Evolutionary conservation across 1,140 invertebrate genomes (phyloP), one percentile per base, ranked within the genome.

Genomic region (Phortica variegata): DNA sequence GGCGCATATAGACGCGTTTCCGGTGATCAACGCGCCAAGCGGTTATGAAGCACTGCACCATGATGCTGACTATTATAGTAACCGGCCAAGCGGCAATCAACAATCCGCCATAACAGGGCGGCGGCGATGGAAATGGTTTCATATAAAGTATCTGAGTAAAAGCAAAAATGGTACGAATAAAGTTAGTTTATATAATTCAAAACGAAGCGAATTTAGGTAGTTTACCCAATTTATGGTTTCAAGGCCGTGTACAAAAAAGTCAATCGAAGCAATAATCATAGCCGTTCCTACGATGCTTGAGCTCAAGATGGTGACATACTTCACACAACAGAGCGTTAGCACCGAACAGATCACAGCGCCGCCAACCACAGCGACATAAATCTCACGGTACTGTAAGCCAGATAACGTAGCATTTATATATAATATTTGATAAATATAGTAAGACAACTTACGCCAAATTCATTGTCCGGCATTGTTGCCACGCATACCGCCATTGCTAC

Each of bases 11-110:
- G 36, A 68, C 54, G 5, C 66, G 60, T 32, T 73, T 73, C 16
- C 69, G 59, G 46, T 76, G 73, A 52, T 76, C 73, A 15, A 76
- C 65, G 0, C 73, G 70, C 73, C 73, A 76, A 43, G 66, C 73
- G 1, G 73, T 76, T 1, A 76, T 76, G 33, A 76, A 76, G 41
- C 73, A 73, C 47, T 76, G 73, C 31, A 76, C 68, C 70, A 76
- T 75, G 4, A 76, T 58, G 51, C 73, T 72, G 13, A 76, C 65
- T 12, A 76, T 66, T 33, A 72, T 72, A 26, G 57, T 59, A 12
- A 75, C 43, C 1, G 73, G 73, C 70, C 73, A 76, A 31, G 68
- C 55, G 54, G 61, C 73, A 34, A 76, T 72, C 18, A 76, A 37
- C 6, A 76, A 41, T 2, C 73, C 73, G 4, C 73, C 73, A 29